Evolutionary conservation across 2,888 invertebrate species (phyloP).

Genomic region (Dione vanillae): DNA sequence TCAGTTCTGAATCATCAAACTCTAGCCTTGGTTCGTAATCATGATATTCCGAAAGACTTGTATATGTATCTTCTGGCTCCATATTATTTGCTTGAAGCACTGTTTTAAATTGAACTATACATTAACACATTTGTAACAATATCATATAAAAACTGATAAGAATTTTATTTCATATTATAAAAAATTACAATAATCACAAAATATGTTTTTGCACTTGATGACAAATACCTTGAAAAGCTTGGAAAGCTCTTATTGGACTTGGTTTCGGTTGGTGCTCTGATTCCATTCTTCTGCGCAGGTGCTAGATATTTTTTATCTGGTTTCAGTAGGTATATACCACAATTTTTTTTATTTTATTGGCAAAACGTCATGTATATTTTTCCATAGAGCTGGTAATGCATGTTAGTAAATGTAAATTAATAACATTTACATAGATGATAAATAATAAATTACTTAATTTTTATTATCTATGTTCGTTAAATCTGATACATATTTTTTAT

Average conservation of each 20-base stretch:
- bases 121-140: constrained; percentile 9
- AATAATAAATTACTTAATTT: too few relatives aligned
- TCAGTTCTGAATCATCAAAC: constrained; percentile 97
- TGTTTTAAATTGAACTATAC: constrained; percentile 42
- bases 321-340: background rate
- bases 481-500: too few relatives aligned
- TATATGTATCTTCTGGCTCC: constrained; percentile 90
- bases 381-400: constrained; percentile 18
- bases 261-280: constrained; percentile 73
- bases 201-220: background rate
- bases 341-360: background rate
- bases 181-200: constrained; percentile 11
- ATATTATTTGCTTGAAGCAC: constrained; percentile 66
- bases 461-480: too few relatives aligned
- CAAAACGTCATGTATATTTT: constrained; percentile 22
- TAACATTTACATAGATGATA: background rate
- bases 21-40: constrained; percentile 98
- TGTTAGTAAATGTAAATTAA: background rate
- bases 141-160: background rate
- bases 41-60: constrained; percentile 95
- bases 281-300: constrained; percentile 58
- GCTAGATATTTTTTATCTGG: constrained; percentile 7
- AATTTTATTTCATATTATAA: background rate
- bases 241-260: constrained; percentile 75
- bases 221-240: constrained; percentile 74